Evolutionary conservation across 1,140 invertebrate species (phyloP), one percentile per base, ranked within the genome.

Genomic region (Latrodectus geometricus): DNA sequence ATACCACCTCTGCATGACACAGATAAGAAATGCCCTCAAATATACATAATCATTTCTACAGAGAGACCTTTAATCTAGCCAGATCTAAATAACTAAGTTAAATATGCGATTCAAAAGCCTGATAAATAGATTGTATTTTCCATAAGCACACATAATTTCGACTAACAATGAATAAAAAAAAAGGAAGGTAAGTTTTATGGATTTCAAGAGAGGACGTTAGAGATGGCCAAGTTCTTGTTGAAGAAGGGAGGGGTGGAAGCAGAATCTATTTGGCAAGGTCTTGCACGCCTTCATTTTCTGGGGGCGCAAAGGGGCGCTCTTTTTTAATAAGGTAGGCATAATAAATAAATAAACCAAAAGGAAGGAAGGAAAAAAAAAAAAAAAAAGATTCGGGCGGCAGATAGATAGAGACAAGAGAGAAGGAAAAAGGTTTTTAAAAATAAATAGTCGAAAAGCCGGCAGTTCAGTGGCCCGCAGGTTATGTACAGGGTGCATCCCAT

Each of bases 401-500:
- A 73, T 83, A 83, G 80, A 61, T 35, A 35, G 68, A n/a, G 9
- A 23, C n/a, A 69, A 35, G 21, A 69, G n/a, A 69, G n/a, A 49
- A 73, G 56, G 73, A 74, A 76, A 83, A 76, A 70, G 78, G 48
- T 72, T 81, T 80, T 56, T 70, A 81, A 81, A 81, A 70, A 81
- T 72, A 81, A 81, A 81, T 81, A 81, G 49, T 17, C 54, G 54
- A 61, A 61, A 35, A 35, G 54, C 11, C 68, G 21, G 21, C 68
- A 54, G 82, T 84, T 84, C 82, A 84, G 73, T 76, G 82, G 72
- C 82, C 82, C 76, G 82, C 54, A 73, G 82, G 82, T 68, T 84
- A 84, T 84, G 82, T 76, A 49, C 23, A 9, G 14, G 15, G 70
- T 23, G 82, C 73, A 75, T 84, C 73, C 54, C 61, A 48, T 65